Evolutionary conservation across 1,140 invertebrate species (phyloP), one percentile per base, ranked within the genome.

Genomic region (Chelonus insularis): DNA sequence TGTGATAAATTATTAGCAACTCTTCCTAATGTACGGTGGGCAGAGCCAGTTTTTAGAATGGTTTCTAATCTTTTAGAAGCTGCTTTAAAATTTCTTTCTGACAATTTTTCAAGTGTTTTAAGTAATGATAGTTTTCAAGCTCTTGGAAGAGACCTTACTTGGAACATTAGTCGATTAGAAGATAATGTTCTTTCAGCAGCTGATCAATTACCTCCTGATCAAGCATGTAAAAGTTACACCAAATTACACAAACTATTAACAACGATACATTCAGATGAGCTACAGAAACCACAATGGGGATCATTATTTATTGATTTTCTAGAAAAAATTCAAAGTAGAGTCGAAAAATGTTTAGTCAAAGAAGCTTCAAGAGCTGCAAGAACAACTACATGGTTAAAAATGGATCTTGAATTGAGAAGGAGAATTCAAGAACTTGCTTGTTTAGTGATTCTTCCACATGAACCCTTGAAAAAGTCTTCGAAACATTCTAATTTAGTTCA

Each of bases 1-100:
- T 90, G 89, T 72, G 89, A 91, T 67, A 86, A 88, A 68, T 69
- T 91, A 1, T 71, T 90, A 32, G 84, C 86, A 14, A 86, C 86
- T 16, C 73, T 91, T 21, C 87, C 89, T 4, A 84, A 86, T 65
- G 86, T 89, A 11, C 84, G 88, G 50, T 91, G 89, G 89, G 87
- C 89, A 5, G 87, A 89, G 52, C 84, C 88, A 12, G 84, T 91
- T 23, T 86, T 86, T 63, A 82, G 85, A 63, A 75, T 90, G 54
- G 86, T 87, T 5, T 84, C 87, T 2, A 87, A 88, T 72, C 82
- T 91, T 1, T 70, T 89, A 9, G 88, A 90, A 61, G 83, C 86
- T 0, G 86, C 85, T 29, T 83, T 89, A 63, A 84, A 84, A 68
- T 90, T 84, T 67, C 79, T 87, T 32, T 83, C 86, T 0, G 85